Base-by-base conservation (phyloP, 2,888 invertebrate species). In the Meandrusa payeni region DNA sequence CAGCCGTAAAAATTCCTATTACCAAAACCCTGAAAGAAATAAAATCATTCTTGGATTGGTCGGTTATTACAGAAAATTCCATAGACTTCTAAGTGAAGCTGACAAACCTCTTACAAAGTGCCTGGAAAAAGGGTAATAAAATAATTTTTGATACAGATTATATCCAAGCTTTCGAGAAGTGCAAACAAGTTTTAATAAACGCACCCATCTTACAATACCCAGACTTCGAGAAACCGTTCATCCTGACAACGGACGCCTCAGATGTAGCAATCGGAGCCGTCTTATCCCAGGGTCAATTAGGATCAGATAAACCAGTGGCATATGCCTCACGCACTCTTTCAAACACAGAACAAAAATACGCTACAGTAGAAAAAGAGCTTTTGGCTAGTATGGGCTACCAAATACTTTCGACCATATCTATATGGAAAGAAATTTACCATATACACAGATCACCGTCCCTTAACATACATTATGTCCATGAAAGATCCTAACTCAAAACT, bases 401-500 rank as follows among this genome's bases (percentile, higher is more conserved):
- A 72, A 47, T 61, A 60, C 20, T 65, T 75, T 5, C 43, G 69
- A 31, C 69, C 69, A 2, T 72, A 70, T 13, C 13, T 76, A 3
- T 73, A 69, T 13, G 70, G 69, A 2, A 52, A 50, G 12, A 54
- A 59, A 39, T 76, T n/a, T n/a, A n/a, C n/a, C n/a, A n/a, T n/a
- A n/a, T n/a, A n/a, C n/a, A n/a, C n/a, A n/a, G n/a, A n/a, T n/a
- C n/a, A n/a, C n/a, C n/a, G n/a, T n/a, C n/a, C n/a, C n/a, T n/a
- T n/a, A n/a, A n/a, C n/a, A n/a, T n/a, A n/a, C n/a, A n/a, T n/a
- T n/a, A n/a, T n/a, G n/a, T n/a, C n/a, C n/a, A n/a, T n/a, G n/a
- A n/a, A n/a, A n/a, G n/a, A n/a, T n/a, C n/a, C n/a, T n/a, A n/a
- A n/a, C n/a, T n/a, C n/a, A n/a, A n/a, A n/a, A n/a, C n/a, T n/a